Evolutionary conservation across 64 coral and sea anemone species (phyloP), one percentile per base, ranked within the genome.

Genomic region (Stylophora pistillata): DNA sequence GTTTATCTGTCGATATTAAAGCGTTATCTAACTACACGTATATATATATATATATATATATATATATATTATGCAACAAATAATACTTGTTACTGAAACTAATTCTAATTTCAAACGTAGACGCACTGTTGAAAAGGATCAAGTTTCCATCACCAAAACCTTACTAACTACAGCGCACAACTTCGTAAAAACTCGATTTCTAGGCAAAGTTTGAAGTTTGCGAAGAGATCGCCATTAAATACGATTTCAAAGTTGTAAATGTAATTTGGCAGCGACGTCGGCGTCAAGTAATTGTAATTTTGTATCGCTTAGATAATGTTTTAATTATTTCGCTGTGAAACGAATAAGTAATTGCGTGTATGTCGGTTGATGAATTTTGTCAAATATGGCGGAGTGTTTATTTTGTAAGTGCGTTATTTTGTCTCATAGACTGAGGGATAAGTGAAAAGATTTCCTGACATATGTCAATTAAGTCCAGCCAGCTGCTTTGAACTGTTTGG

Each of bases 1-100:
- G 64, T 68, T 68, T 68, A 68, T 68, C 64, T 68, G 64, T 68
- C 26, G 64, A 68, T 68, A 68, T 68, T 68, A 28, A 68, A 25
- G 23, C 64, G 13, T 25, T 68, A n/a, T 68, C 26, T 68, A 12
- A 25, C 26, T 28, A 21, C 64, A 26, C 10, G 5, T 68, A 68
- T 68, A n/a, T n/a, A n/a, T n/a, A n/a, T n/a, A n/a, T n/a, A n/a
- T n/a, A n/a, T n/a, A n/a, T n/a, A n/a, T n/a, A n/a, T n/a, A n/a
- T n/a, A 68, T 25, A 25, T 10, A 68, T 25, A 25, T 10, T 68
- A 68, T n/a, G 12, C 64, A 25, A 68, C n/a, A 68, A 68, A 1
- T 68, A 25, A 68, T 68, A 68, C 20, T 68, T 68, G 12, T 47
- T 47, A 47, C 37, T 47, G 37, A n/a, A 68, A 68, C 10, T n/a